Percentiles rank a stretch among this genome's conserved stretches.
These are phyloP conservation scores for Lasiurus cinereus DNA, from an alignment of 2,113 vertebrate genomes.

Conservation along the genomic window DNA sequence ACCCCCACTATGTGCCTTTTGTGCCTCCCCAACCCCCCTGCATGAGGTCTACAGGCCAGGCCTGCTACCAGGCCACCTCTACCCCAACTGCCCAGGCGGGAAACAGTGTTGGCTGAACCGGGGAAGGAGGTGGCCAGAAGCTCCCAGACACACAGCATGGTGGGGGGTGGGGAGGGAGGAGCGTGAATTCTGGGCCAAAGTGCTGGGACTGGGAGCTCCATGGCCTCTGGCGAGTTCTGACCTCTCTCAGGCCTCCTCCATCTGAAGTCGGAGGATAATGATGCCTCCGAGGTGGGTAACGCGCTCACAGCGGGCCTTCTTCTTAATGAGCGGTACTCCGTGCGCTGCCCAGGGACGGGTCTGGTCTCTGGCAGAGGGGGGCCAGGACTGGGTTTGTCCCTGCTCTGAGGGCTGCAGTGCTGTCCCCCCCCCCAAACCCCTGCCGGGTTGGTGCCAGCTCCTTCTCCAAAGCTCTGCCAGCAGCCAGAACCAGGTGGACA, in stretches of 20 bases:
- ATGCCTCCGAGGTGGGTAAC: rapidly evolving
- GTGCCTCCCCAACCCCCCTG: rapidly evolving
- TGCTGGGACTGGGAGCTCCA: not conserved
- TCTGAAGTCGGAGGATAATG: not conserved
- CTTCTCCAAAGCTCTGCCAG: conserved; percentile 3
- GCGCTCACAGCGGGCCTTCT: not conserved
- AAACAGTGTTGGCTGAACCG: not conserved
- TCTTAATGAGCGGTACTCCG: too few relatives aligned
- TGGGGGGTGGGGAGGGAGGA: not conserved
- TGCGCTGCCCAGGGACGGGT: not conserved
- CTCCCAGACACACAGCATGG: not conserved
- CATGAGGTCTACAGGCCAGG: rapidly evolving
- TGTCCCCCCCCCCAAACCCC: not conserved
- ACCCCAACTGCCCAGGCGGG: not conserved
- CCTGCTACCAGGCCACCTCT: not conserved
- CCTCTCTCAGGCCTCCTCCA: not conserved
- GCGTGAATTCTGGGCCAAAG: not conserved
- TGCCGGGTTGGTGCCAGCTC: not conserved
- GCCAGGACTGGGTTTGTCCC: not conserved
- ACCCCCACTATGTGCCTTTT: not conserved
- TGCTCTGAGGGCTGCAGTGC: not conserved
- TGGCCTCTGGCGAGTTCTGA: not conserved
- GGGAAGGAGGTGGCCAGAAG: not conserved
- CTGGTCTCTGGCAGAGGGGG: not conserved
- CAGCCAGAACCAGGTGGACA: not conserved